Evolutionary conservation across 2,888 invertebrate genomes (phyloP).

Genomic region (Incurvaria masculella): DNA sequence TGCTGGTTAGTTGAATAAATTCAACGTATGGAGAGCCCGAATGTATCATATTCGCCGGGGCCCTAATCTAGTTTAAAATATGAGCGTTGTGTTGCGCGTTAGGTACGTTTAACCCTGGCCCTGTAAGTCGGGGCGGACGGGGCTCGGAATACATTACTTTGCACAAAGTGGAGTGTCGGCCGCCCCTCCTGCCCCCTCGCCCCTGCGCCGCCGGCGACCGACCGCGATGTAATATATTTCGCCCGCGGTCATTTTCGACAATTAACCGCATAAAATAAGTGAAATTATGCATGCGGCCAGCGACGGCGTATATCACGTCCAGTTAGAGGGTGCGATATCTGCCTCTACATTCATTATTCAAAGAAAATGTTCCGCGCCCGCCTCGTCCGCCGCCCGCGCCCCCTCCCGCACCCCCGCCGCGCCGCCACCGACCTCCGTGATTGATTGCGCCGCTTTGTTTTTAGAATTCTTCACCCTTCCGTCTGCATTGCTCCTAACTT

Average conservation of each 20-base stretch:
- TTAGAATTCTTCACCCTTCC: constrained; percentile 33
- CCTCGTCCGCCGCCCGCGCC: constrained; percentile 48
- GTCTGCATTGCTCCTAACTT: too few relatives aligned
- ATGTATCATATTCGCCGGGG: too few relatives aligned
- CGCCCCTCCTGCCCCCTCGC: not conserved
- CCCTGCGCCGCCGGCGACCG: constrained; percentile 31
- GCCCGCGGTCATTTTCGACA: constrained; percentile 56
- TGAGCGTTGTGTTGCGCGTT: too few relatives aligned
- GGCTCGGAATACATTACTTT: constrained; percentile 46
- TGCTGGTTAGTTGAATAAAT: too few relatives aligned
- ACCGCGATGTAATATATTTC: constrained; percentile 50
- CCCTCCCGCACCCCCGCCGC: not conserved
- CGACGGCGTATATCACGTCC: constrained; percentile 58
- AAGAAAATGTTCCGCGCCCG: constrained; percentile 56
- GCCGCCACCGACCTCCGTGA: constrained; percentile 33
- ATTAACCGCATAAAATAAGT: constrained; percentile 58
- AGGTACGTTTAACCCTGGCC: too few relatives aligned
- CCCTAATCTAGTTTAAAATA: too few relatives aligned
- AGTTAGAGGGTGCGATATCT: constrained; percentile 54
- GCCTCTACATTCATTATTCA: constrained; percentile 54
- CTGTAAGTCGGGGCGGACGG: constrained; percentile 24
- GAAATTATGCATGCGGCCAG: constrained; percentile 57
- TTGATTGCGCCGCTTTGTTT: constrained; percentile 51
- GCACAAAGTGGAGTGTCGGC: not conserved
- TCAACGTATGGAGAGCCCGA: too few relatives aligned